phyloP scores from a whole-genome alignment of 1,140 invertebrate species.

The Magallana ariakensis region DNA sequence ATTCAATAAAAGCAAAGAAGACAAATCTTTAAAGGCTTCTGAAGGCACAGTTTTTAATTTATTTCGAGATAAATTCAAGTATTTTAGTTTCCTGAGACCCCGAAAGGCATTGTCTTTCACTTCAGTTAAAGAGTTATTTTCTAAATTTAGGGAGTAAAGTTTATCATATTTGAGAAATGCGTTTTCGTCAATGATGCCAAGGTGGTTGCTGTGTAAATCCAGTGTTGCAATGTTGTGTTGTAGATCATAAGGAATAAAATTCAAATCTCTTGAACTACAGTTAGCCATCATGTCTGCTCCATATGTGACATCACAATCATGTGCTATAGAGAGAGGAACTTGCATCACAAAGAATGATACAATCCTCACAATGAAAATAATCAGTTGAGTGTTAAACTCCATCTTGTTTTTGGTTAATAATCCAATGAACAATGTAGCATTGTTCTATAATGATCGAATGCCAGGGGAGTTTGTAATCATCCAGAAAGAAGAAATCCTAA shows the following conservation, averaged over 20 bases:
- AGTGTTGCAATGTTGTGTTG: constrained; percentile 67
- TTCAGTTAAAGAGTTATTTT: constrained; percentile 68
- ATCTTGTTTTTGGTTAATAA: background rate
- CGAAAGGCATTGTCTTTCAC: constrained; percentile 69
- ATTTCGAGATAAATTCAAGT: constrained; percentile 74
- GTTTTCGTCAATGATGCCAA: constrained; percentile 58
- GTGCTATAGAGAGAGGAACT: background rate
- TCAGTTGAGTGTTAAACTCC: background rate
- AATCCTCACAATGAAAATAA: background rate
- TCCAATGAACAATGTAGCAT: background rate
- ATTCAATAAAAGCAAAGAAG: constrained; percentile 62
- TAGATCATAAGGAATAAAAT: constrained; percentile 67
- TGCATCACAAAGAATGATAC: background rate
- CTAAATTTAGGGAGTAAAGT: constrained; percentile 68
- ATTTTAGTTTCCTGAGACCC: constrained; percentile 62
- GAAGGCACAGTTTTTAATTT: constrained; percentile 64
- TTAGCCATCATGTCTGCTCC: constrained; percentile 65
- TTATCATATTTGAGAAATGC: constrained; percentile 68
- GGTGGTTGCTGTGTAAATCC: constrained; percentile 69
- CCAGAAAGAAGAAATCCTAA: background rate
- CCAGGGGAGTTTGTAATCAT: background rate
- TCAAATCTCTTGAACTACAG: constrained; percentile 65
- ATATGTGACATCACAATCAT: constrained; percentile 1
- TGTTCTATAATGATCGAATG: background rate
- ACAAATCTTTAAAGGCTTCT: constrained; percentile 59